Evolutionary conservation across 2,113 vertebrate genomes (phyloP), one percentile per base, ranked within the genome.

Genomic region (Strix aluco): DNA sequence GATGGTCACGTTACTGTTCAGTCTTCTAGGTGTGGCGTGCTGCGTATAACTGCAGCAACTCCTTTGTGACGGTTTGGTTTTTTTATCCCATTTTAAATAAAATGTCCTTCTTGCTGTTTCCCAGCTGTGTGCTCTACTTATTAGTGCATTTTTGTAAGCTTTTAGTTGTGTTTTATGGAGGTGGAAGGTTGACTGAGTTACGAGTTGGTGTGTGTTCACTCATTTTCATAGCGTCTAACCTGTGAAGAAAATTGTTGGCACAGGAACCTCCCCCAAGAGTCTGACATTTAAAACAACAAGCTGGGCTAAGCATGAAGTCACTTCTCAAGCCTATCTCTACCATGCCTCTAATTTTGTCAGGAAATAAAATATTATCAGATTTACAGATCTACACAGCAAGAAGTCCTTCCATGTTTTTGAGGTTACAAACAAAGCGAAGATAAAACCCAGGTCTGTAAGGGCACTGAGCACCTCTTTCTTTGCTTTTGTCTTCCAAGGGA

Each of bases 231-330:
- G 66, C 2, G 0, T 87, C 38, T 49, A 91, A 75, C 32, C 75
- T 83, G 79, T 67, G 74, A 70, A 70, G 81, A 91, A 82, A 85
- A 89, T 27, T 58, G 66, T 88, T 93, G 94, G 63, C 90, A 78
- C 1, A 3, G 92, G 66, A 94, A 85, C 70, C 30, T 94, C 73
- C 36, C 46, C 38, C 66, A 72, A 15, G 74, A 89, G 70, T 40
- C 0, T 82, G 77, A 84, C 57, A 85, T 94, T 92, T 91, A 65
- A 90, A 94, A 81, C 84, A 71, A 69, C 57, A 65, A 9, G 13
- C 69, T 81, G 66, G 73, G 71, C 54, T 86, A 57, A 81, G 52
- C 34, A 26, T 36, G 36, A 86, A 85, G 47, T 92, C 70, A 66
- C 40, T 75, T 36, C 36, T 79, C 40, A 49, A n/a, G n/a, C 61